Percentiles rank a stretch among this genome's conserved stretches.
Conservation (phyloP, 2,888 invertebrate species). For the Ophioninae sp. region DNA sequence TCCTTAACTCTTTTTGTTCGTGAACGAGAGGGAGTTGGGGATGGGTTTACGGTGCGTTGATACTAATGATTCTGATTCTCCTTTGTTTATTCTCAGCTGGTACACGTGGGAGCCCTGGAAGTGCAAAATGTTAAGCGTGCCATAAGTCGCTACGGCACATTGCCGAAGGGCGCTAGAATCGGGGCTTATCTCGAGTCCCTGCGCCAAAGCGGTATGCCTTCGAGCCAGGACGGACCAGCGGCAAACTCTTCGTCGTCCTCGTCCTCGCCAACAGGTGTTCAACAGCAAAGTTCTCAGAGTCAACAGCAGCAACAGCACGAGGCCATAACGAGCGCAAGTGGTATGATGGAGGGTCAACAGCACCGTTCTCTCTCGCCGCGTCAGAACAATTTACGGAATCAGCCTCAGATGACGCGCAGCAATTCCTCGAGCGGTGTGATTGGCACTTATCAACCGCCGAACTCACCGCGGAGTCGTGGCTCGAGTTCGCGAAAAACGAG, state of each 20-base stretch:
- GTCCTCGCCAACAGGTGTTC: constrained; percentile 57
- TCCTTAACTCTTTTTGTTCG: not conserved
- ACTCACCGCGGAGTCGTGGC: constrained; percentile 83
- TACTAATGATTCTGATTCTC: constrained; percentile 28
- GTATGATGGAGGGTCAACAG: constrained; percentile 78
- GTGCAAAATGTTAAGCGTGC: constrained; percentile 97
- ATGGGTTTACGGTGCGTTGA: constrained; percentile 1
- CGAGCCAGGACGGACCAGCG: constrained; percentile 78
- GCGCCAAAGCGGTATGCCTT: constrained; percentile 88
- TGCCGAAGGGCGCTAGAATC: constrained; percentile 97
- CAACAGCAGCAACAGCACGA: constrained; percentile 63
- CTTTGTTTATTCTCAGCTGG: constrained; percentile 80
- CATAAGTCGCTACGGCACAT: constrained; percentile 96
- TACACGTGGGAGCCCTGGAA: constrained; percentile 95
- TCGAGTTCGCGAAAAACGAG: constrained; percentile 74
- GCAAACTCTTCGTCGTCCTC: constrained; percentile 66
- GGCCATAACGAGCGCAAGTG: constrained; percentile 67
- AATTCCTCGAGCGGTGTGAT: constrained; percentile 92
- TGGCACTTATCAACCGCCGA: constrained; percentile 82
- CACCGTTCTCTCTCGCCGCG: constrained; percentile 86
- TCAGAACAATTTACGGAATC: constrained; percentile 84
- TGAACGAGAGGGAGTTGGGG: not conserved
- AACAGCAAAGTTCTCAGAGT: constrained; percentile 59
- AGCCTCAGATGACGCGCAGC: constrained; percentile 92
- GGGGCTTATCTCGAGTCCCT: constrained; percentile 98